Evolutionary conservation across 2,113 vertebrate genomes (phyloP).

Genomic region (Coturnix japonica): DNA sequence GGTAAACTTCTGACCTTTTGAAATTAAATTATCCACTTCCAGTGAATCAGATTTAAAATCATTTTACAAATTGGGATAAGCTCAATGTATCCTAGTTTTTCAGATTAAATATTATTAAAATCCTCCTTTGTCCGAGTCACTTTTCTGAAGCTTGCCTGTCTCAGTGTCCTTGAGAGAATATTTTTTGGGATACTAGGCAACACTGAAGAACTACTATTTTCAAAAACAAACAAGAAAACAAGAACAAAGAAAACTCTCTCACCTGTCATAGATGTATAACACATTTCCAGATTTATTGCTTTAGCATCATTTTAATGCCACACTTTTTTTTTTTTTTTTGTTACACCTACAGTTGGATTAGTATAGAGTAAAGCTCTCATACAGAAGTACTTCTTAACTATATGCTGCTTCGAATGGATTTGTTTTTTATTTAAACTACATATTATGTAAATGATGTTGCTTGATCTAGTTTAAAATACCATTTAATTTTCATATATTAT

Average conservation of each 20-base stretch:
- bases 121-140: conserved; percentile 41
- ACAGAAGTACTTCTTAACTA: not conserved
- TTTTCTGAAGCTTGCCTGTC: conserved; percentile 29
- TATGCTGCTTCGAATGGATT: not conserved
- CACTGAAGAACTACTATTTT: not conserved
- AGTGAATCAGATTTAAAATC: conserved; percentile 51
- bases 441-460: not conserved
- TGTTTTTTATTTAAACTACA: not conserved
- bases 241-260: not conserved
- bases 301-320: not conserved
- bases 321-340: not conserved
- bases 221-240: not conserved
- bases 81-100: conserved; percentile 72
- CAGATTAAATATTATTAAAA: conserved; percentile 67
- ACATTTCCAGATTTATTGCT: not conserved
- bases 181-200: not conserved
- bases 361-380: not conserved
- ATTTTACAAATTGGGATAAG: conserved; percentile 71
- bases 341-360: not conserved
- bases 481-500: not conserved
- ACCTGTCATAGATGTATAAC: not conserved
- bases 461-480: not conserved
- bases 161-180: conserved; percentile 45
- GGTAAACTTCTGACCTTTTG: conserved; percentile 16
- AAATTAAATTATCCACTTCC: conserved; percentile 63